A percentile compares a stretch with the other conserved stretches of the same genome.
phyloP scores from a whole-genome alignment of 1,140 invertebrate genomes.

The Eueides isabella region DNA sequence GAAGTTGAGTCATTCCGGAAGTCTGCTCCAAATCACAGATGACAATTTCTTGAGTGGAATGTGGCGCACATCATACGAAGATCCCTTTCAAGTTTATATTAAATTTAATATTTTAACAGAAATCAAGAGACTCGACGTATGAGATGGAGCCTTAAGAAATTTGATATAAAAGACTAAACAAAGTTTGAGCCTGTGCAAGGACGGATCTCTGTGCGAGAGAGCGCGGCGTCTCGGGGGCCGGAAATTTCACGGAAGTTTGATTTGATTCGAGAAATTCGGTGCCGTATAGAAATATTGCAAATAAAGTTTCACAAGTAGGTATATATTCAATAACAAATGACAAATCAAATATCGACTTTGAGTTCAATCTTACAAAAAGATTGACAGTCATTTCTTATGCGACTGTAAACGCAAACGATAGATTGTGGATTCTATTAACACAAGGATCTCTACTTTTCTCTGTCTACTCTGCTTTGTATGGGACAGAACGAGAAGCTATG shows the following conservation, averaged over 20 bases:
- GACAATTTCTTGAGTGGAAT: not conserved
- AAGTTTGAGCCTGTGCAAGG: too few relatives aligned
- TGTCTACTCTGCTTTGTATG: too few relatives aligned
- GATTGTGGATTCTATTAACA: too few relatives aligned
- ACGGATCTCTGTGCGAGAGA: too few relatives aligned
- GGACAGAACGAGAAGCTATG: too few relatives aligned
- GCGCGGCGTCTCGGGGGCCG: too few relatives aligned
- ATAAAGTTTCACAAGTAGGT: conserved; percentile 43
- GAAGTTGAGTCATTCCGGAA: not conserved
- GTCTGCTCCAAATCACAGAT: not conserved
- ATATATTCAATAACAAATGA: not conserved
- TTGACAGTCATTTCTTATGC: too few relatives aligned
- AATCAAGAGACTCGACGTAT: not conserved
- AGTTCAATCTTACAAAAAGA: not conserved
- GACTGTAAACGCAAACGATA: too few relatives aligned
- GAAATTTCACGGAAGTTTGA: conserved; percentile 52
- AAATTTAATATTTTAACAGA: conserved; percentile 7
- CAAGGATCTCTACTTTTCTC: too few relatives aligned
- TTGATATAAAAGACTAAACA: conserved; percentile 4
- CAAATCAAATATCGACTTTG: not conserved
- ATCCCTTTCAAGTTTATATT: conserved; percentile 1
- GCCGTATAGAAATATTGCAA: conserved; percentile 46
- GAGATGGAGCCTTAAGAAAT: conserved; percentile 8
- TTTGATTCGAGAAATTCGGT: conserved; percentile 54
- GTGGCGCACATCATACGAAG: not conserved